Evolutionary conservation across 1,140 invertebrate genomes (phyloP).

Genomic region (Bombus confusus): DNA sequence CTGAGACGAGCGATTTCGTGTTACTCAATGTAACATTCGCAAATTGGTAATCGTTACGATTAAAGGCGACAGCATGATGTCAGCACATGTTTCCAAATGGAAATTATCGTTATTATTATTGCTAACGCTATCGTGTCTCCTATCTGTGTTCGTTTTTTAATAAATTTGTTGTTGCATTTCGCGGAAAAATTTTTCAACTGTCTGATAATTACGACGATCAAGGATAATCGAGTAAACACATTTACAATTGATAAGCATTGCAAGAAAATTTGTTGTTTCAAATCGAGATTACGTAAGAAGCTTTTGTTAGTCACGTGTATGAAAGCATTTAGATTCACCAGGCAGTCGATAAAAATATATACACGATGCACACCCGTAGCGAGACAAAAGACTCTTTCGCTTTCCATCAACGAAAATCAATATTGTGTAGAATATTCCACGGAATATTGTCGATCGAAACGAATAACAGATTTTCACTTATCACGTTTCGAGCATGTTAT

Average conservation of each 20-base stretch:
- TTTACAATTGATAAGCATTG: background rate
- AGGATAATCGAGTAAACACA: background rate
- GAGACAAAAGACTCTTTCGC: too few relatives aligned
- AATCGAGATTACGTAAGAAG: background rate
- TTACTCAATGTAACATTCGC: background rate
- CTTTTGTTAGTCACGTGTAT: background rate
- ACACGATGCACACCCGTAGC: too few relatives aligned
- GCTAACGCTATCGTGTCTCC: background rate
- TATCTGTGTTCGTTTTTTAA: background rate
- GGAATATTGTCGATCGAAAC: too few relatives aligned
- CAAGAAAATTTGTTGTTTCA: background rate
- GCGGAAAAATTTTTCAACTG: background rate
- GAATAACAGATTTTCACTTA: too few relatives aligned
- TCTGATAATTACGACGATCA: background rate
- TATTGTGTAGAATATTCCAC: too few relatives aligned
- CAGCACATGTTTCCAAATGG: background rate
- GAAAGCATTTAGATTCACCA: background rate
- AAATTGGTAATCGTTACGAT: background rate
- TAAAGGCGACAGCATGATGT: background rate
- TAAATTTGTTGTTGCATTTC: slow-evolving; percentile 1
- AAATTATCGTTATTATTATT: slow-evolving; percentile 28
- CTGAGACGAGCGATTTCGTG: background rate
- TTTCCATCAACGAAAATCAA: too few relatives aligned
- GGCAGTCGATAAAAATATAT: too few relatives aligned
- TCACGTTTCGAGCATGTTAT: too few relatives aligned